Evolutionary conservation across 2,888 invertebrate species (phyloP).

Genomic region (Augochlorella aurata): DNA sequence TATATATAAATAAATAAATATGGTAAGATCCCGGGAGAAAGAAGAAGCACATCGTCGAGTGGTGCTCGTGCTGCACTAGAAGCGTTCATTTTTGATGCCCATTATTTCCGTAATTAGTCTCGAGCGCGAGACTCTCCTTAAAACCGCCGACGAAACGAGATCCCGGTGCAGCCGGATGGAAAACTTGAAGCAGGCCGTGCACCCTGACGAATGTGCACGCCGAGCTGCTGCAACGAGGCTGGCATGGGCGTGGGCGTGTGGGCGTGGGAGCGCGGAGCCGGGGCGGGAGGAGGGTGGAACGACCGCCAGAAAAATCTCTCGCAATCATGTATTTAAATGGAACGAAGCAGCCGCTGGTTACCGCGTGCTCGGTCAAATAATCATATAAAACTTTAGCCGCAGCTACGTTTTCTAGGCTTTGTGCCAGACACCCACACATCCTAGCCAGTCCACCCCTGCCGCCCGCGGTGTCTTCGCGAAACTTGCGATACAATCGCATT

Average conservation of each 20-base stretch:
- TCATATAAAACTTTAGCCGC: constrained; percentile 55
- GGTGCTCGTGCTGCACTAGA: constrained; percentile 32
- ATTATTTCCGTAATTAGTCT: constrained; percentile 59
- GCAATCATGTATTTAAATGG: constrained; percentile 64
- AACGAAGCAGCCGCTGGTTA: constrained; percentile 51
- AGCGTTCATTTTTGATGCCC: constrained; percentile 51
- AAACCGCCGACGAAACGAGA: constrained; percentile 46
- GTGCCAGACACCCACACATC: constrained; percentile 24
- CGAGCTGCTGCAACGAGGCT: neutral
- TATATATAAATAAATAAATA: constrained; percentile 29
- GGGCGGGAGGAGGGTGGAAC: neutral
- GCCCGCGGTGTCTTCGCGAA: neutral
- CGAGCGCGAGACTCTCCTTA: constrained; percentile 42
- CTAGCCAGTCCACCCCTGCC: neutral
- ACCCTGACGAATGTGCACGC: constrained; percentile 6
- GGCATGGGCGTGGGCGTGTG: neutral
- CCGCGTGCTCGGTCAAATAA: constrained; percentile 58
- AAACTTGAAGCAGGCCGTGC: constrained; percentile 39
- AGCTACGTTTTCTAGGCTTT: constrained; percentile 34
- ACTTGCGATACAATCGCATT: neutral
- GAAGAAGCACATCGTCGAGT: constrained; percentile 32
- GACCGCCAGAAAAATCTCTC: constrained; percentile 48
- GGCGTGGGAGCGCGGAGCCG: too few relatives aligned
- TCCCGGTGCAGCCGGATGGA: constrained; percentile 41
- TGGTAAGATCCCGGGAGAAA: constrained; percentile 24